Percentiles rank a stretch among this genome's conserved stretches.
Conservation (phyloP, 2,113 vertebrate genomes). For the Cichladusa arquata region DNA sequence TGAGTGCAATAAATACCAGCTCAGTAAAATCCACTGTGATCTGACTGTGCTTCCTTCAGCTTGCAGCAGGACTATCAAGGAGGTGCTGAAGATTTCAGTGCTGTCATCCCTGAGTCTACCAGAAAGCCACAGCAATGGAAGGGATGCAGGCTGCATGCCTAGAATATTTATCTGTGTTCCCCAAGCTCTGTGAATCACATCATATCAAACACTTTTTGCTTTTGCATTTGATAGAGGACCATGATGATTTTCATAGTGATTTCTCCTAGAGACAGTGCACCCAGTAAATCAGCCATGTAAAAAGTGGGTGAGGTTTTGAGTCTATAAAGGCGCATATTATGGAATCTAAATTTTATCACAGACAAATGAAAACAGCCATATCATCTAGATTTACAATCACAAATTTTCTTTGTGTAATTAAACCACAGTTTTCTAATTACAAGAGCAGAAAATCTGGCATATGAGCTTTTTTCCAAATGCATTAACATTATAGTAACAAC, state of each 20-base stretch:
- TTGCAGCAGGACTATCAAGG: background rate
- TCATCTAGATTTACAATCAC: background rate
- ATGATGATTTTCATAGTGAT: background rate
- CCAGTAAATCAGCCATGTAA: background rate
- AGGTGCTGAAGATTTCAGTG: background rate
- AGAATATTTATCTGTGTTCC: background rate
- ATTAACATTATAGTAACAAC: background rate
- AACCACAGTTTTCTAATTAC: slow-evolving; percentile 5
- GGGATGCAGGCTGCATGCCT: rapidly evolving
- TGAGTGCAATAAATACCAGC: background rate
- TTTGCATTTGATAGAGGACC: background rate
- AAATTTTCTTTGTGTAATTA: background rate
- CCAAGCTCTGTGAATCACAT: background rate
- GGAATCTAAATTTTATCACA: background rate
- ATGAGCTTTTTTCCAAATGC: background rate
- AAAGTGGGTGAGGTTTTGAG: background rate
- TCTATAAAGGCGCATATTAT: background rate
- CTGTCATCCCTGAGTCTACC: background rate
- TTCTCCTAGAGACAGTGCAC: background rate
- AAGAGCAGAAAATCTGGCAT: background rate
- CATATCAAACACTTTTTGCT: background rate
- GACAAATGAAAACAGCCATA: background rate
- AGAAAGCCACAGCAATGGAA: background rate
- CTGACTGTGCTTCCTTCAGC: background rate
- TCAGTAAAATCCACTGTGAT: background rate